These are phyloP conservation scores for Pygoscelis adeliae DNA, from an alignment of 2,113 vertebrate genomes.

Conservation along the genomic window DNA sequence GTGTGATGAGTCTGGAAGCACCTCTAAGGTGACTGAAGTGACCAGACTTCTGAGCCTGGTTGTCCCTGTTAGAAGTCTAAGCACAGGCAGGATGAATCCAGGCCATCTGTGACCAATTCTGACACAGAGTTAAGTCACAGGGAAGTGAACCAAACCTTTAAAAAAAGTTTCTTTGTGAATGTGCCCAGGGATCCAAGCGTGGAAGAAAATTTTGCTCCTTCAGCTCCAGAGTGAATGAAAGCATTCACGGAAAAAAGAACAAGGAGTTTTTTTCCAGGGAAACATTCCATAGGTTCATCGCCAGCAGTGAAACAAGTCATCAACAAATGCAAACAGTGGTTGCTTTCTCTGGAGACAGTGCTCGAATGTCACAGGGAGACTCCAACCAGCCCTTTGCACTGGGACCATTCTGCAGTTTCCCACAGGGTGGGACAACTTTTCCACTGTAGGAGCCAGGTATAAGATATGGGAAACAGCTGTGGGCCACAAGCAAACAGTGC, in stretches of 20 bases:
- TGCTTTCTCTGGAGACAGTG: conserved; percentile 7
- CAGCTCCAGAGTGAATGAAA: conserved; percentile 50
- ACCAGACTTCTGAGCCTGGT: background rate
- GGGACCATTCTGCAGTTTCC: background rate
- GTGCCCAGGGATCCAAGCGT: conserved; percentile 4
- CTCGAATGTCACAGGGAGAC: background rate
- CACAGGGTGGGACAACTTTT: background rate
- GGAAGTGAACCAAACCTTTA: conserved; percentile 13
- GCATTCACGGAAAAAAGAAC: conserved; percentile 43
- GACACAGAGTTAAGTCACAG: background rate
- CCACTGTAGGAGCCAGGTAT: background rate
- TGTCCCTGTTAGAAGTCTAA: background rate
- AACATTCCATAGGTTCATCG: conserved; percentile 51
- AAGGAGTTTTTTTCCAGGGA: conserved; percentile 31
- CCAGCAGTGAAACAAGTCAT: conserved; percentile 24
- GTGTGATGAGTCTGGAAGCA: background rate
- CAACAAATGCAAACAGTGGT: conserved; percentile 44
- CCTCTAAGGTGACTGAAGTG: background rate
- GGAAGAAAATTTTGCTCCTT: conserved; percentile 37
- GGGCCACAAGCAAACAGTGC: background rate
- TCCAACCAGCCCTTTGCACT: background rate
- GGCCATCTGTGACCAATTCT: background rate
- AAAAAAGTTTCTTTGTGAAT: conserved; percentile 12
- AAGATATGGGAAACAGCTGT: background rate
- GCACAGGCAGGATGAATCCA: background rate